Evolutionary conservation across 2,797 vertebrate genomes (phyloP).

Genomic region (Tapera naevia): DNA sequence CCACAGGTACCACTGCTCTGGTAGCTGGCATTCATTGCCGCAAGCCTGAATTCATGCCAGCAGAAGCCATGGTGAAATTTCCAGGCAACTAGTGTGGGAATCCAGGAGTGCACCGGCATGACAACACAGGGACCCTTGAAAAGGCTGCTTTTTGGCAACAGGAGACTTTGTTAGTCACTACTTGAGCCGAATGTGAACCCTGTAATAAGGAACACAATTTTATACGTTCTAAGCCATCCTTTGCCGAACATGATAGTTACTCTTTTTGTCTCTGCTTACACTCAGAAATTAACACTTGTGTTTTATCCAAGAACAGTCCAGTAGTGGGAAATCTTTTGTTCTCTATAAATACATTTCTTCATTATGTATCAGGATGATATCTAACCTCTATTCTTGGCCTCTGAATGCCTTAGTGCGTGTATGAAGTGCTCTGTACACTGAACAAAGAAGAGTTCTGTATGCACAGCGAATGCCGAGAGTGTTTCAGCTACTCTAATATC

Average conservation of each 20-base stretch:
- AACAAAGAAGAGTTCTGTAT: not conserved
- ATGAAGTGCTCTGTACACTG: not conserved
- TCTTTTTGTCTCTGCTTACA: not conserved
- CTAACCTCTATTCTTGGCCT: not conserved
- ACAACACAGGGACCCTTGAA: not conserved
- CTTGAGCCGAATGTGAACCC: not conserved
- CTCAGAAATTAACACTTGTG: not conserved
- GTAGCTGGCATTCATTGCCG: not conserved
- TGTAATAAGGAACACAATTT: not conserved
- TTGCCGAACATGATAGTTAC: not conserved
- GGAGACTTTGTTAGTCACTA: not conserved
- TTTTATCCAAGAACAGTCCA: not conserved
- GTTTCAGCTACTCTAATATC: not conserved
- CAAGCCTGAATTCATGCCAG: not conserved
- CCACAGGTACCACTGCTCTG: not conserved
- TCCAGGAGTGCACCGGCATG: not conserved
- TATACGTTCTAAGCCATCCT: not conserved
- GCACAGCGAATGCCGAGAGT: not conserved
- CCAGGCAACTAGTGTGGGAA: not conserved
- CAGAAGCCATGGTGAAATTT: not conserved
- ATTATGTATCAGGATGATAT: not conserved
- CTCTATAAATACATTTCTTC: slow-evolving; percentile 3
- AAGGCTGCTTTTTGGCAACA: not conserved
- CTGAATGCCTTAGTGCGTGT: not conserved
- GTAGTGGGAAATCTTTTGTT: not conserved